Evolutionary conservation across 2,113 vertebrate genomes (phyloP).

Genomic region (Dipodomys ordii): DNA sequence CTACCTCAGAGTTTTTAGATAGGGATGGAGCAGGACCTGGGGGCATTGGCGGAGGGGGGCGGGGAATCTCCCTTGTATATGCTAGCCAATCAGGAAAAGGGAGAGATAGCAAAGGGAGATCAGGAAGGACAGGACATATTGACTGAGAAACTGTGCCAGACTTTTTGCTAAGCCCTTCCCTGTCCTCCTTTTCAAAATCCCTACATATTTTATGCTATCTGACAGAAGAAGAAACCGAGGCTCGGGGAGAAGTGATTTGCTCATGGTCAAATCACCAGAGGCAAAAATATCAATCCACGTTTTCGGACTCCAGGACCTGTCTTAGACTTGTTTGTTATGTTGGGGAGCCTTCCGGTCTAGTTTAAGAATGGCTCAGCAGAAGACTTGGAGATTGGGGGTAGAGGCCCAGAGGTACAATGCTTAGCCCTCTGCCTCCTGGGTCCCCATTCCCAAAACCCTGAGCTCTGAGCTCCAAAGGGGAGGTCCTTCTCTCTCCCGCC

Average conservation of each 20-base stretch:
- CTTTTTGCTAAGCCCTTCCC: neutral
- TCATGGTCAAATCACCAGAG: neutral
- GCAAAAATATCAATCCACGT: neutral
- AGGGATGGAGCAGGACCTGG: neutral
- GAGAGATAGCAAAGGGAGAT: neutral
- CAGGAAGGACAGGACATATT: neutral
- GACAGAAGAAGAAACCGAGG: constrained; percentile 21
- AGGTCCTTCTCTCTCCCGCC: neutral
- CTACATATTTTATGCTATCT: neutral
- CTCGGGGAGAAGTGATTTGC: neutral
- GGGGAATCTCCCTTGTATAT: neutral
- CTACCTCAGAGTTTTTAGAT: neutral
- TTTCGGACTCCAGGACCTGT: neutral
- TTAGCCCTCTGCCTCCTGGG: neutral
- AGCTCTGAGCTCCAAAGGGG: neutral
- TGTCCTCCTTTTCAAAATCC: neutral
- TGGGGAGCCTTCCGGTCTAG: neutral
- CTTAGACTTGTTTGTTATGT: neutral
- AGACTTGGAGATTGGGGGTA: neutral
- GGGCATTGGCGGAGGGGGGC: neutral
- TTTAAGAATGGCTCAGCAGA: constrained; percentile 1
- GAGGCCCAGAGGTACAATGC: neutral
- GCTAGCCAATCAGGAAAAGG: neutral
- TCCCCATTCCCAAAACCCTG: neutral
- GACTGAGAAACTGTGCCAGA: neutral